These are phyloP conservation scores for Tenthredo scrophulariae DNA, from an alignment of 2,888 invertebrate species.

Conservation along the genomic window DNA sequence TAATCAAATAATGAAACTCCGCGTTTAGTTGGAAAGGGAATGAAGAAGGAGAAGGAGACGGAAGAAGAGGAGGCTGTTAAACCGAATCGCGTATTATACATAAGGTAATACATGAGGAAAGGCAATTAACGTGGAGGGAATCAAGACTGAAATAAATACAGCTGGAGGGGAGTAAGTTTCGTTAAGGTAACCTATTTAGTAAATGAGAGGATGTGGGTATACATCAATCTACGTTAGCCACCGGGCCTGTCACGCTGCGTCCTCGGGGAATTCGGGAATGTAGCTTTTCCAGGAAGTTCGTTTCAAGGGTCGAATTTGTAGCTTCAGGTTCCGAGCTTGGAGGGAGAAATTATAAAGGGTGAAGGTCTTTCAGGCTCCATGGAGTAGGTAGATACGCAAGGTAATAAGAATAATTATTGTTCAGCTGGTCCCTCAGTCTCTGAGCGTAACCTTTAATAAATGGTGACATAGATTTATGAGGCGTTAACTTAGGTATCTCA, in stretches of 20 bases:
- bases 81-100: constrained; percentile 47
- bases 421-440: not conserved
- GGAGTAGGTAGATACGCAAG: not conserved
- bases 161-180: constrained; percentile 28
- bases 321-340: not conserved
- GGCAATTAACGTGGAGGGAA: constrained; percentile 57
- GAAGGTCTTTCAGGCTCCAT: not conserved
- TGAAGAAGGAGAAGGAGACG: not conserved
- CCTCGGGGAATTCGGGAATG: constrained; percentile 57
- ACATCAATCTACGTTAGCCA: constrained; percentile 57
- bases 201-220: constrained; percentile 44
- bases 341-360: constrained; percentile 24
- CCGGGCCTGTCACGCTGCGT: constrained; percentile 56
- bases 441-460: not conserved
- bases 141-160: constrained; percentile 23
- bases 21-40: not conserved
- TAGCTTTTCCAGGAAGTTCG: constrained; percentile 42
- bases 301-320: constrained; percentile 40
- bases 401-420: constrained; percentile 36
- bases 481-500: not conserved
- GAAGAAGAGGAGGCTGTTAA: not conserved
- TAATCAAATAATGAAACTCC: constrained; percentile 1
- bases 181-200: constrained; percentile 43
- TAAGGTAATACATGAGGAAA: constrained; percentile 53
- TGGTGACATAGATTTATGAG: constrained; percentile 21